Evolutionary conservation across 2,113 vertebrate genomes (phyloP), one percentile per base, ranked within the genome.

Genomic region (Tichodroma muraria): DNA sequence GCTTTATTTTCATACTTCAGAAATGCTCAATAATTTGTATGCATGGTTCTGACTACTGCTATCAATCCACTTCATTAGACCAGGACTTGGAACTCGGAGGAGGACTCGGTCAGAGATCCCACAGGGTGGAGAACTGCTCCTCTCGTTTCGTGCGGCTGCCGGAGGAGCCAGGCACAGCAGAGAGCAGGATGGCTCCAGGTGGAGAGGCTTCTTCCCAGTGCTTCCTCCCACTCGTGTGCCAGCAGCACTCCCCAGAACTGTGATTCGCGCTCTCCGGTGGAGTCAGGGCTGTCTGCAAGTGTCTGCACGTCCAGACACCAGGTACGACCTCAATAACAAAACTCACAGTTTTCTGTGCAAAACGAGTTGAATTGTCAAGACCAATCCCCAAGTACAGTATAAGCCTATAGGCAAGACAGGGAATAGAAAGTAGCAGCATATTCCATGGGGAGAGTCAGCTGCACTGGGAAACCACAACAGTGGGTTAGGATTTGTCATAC

Each of bases 1-100:
- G 93, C 96, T 97, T 97, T 73, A 94, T 95, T 96, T 93, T 96
- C 89, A 91, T 88, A 97, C 97, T 97, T 90, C 93, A 97, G 96
- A 95, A 96, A 97, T 70, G 85, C 96, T 94, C 77, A n/a, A 40
- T 91, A 15, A 70, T 76, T 88, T 69, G 84, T 76, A 88, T 2
- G 65, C 73, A 79, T 60, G 93, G 66, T 90, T 94, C 91, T 78
- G 80, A 90, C 94, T 91, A 79, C 93, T 77, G 82, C 90, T 88
- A 76, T n/a, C 80, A 87, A 71, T 70, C 82, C 73, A 70, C 70
- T 88, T 85, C 80, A 73, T 81, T 24, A 72, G 76, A 63, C 81
- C 91, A 60, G 84, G 80, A 80, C 91, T 79, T 37, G 65, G 64
- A 70, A 47, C 70, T 87, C 22, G 6, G 45, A 90, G 80, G 38